Evolutionary conservation across 1,140 invertebrate genomes (phyloP).

Genomic region (Cyrtorhinus lividipennis): DNA sequence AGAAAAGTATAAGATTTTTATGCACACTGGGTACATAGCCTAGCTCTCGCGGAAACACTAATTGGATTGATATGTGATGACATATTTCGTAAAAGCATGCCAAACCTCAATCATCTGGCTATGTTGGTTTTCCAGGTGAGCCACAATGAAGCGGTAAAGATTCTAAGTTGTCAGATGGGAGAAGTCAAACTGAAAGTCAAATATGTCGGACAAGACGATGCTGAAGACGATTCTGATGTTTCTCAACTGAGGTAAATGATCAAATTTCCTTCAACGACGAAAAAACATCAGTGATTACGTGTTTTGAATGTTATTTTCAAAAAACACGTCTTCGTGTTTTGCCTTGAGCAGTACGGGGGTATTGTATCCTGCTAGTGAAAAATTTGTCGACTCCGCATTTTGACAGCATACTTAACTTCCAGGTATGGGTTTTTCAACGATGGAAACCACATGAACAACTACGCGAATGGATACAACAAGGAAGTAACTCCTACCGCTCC

Average conservation of each 20-base stretch:
- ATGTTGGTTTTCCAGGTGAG: slow-evolving; percentile 33
- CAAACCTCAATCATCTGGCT: too few species aligned
- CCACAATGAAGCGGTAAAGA: slow-evolving; percentile 56
- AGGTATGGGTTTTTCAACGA: slow-evolving; percentile 37
- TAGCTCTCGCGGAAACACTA: too few species aligned
- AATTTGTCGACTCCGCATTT: too few species aligned
- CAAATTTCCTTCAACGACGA: background rate
- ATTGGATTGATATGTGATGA: too few species aligned
- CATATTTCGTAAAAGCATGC: too few species aligned
- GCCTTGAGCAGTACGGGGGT: too few species aligned
- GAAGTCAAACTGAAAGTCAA: slow-evolving; percentile 55
- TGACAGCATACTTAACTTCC: too few species aligned
- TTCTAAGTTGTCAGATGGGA: slow-evolving; percentile 51
- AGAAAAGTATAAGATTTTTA: too few species aligned
- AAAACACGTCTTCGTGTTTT: too few species aligned
- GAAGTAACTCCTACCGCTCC: slow-evolving; percentile 43
- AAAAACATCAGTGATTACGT: background rate
- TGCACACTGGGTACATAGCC: too few species aligned
- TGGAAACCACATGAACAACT: slow-evolving; percentile 26
- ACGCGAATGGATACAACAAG: slow-evolving; percentile 25
- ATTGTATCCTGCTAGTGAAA: too few species aligned
- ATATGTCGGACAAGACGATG: slow-evolving; percentile 54
- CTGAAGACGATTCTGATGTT: slow-evolving; percentile 36
- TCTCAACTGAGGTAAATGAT: slow-evolving; percentile 32
- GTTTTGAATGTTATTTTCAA: too few species aligned